A percentile compares a stretch with the other conserved stretches of the same genome.
phyloP scores from a whole-genome alignment of 2,888 invertebrate species.

The Hemicrepidius hirtus region DNA sequence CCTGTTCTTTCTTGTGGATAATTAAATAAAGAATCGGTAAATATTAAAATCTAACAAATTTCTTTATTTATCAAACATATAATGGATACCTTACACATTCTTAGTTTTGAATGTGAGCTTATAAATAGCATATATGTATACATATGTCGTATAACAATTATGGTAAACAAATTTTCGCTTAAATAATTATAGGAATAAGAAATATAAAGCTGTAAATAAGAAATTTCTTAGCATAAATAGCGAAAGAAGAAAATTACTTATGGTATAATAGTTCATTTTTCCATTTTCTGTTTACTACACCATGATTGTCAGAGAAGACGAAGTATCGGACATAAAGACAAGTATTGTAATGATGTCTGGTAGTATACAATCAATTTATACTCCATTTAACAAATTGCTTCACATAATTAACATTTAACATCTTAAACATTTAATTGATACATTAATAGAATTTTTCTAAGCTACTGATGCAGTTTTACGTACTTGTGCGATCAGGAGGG shows the following conservation, averaged over 20 bases:
- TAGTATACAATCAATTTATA: conserved; percentile 1
- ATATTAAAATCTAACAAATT: conserved; percentile 24
- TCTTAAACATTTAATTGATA: conserved; percentile 42
- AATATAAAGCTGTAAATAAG: background rate
- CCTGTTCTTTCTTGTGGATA: too few relatives aligned
- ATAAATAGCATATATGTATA: background rate
- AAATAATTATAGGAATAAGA: conserved; percentile 3
- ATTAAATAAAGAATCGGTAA: background rate
- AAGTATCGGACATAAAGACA: background rate
- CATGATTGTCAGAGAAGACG: conserved; percentile 23
- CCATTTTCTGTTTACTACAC: background rate
- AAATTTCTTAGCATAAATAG: too few relatives aligned
- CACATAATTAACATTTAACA: conserved; percentile 42
- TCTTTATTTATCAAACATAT: conserved; percentile 32
- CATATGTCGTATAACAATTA: conserved; percentile 6
- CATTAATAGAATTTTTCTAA: conserved; percentile 35
- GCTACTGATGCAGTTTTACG: conserved; percentile 44
- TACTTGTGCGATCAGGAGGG: conserved; percentile 55
- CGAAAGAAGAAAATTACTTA: too few relatives aligned
- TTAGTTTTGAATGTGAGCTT: background rate
- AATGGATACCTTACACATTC: conserved; percentile 13
- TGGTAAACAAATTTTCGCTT: conserved; percentile 6
- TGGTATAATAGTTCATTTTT: too few relatives aligned
- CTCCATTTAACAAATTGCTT: conserved; percentile 26
- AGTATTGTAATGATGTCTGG: background rate